Evolutionary conservation across 2,797 vertebrate species (phyloP), one percentile per base, ranked within the genome.

Genomic region (Tiaroga cobitis): DNA sequence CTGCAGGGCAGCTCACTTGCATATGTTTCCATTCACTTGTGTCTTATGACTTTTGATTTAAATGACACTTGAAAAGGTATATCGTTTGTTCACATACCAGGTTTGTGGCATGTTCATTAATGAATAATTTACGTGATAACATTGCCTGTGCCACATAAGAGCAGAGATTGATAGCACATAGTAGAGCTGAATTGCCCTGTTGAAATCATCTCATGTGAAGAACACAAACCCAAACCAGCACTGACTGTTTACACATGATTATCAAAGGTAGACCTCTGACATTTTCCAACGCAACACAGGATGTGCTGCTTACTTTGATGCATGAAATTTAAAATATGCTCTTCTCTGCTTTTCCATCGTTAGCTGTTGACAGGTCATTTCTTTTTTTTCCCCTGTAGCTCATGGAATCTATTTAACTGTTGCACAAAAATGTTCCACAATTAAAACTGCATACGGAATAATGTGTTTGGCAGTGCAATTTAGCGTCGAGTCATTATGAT

Each of bases 301-400:
- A 82, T 43, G 65, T 73, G 56, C 82, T 68, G 87, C 89, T 82
- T 68, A 65, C 86, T 85, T 61, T 85, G 86, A 86, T 91, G 92
- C 91, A 93, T 91, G 91, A 82, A 82, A 16, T 67, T 32, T n/a
- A 49, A 89, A 90, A 81, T 89, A 89, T 89, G 83, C 83, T 87
- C 89, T 92, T 56, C 11, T 37, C 78, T 75, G 82, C 10, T 86
- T 79, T 91, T 90, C 69, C 87, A 88, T 83, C 89, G 74, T 74
- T 43, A 70, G 85, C 85, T 90, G 88, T 81, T 76, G 61, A 46
- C 80, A 34, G 34, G 88, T 87, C 43, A 34, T 79, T 54, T 56
- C 3, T 74, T 74, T 29, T 82, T 59, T 73, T 61, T n/a, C n/a
- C n/a, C 67, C 49, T 78, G 86, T 88, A 82, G 86, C 79, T 87